Evolutionary conservation across 2,113 vertebrate genomes (phyloP), one percentile per base, ranked within the genome.

Genomic region (Rhinoderma darwinii): DNA sequence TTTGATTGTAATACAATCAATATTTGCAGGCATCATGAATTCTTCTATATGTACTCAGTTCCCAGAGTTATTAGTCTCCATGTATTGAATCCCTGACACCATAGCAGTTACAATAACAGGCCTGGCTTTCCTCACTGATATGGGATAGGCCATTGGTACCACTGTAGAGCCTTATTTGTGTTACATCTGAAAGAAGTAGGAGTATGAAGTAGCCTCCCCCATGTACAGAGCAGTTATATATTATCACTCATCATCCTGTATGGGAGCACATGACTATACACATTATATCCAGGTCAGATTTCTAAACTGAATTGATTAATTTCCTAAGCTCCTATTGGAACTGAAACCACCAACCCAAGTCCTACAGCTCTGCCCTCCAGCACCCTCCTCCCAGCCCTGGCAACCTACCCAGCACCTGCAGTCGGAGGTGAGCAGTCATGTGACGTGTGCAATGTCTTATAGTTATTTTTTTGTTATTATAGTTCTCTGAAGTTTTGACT

Each of bases 391-490:
- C 54, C 92, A 4, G 37, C 88, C 5, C 89, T 96, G 30, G 90
- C 91, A n/a, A 95, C 95, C 12, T 96, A 95, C 61, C 91, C 94
- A 0, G 92, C 96, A 37, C 95, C 95, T 74, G 90, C 92, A 9
- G 35, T 14, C 0, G 94, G 90, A 89, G 95, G 96, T 97, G 73
- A 90, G 94, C 87, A 6, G 20, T 30, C 1, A 39, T n/a, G 44
- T 35, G 20, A 32, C 20, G 8, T 15, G 68, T 39, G n/a, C n/a
- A n/a, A n/a, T n/a, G n/a, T n/a, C n/a, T n/a, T n/a, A n/a, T n/a
- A n/a, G n/a, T n/a, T n/a, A n/a, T n/a, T n/a, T n/a, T 17, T 25
- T 35, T 35, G 30, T 5, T 35, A 70, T 70, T 51, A 51, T 18
- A 17, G 50, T 50, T 8, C n/a, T 50, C 47, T 14, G 6, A 2